phyloP scores from a whole-genome alignment of 1,140 invertebrate genomes.

The Whitmania pigra region DNA sequence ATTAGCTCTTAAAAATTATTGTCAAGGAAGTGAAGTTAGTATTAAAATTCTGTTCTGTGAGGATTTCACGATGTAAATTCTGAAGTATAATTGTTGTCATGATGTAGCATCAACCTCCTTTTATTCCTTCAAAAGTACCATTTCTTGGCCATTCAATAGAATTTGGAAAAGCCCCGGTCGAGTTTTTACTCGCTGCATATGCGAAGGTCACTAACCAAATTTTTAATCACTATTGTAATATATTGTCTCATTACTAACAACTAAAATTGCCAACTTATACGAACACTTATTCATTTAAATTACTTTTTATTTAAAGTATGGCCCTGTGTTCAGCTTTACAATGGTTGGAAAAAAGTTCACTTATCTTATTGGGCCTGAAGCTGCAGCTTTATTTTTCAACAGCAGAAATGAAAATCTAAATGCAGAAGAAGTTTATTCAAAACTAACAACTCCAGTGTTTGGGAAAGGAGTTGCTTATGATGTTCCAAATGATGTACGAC shows the following conservation, averaged over 20 bases:
- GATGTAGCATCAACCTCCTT: slow-evolving; percentile 29
- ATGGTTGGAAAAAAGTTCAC: slow-evolving; percentile 39
- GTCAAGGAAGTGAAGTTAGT: too few species aligned
- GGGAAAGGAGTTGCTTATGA: slow-evolving; percentile 37
- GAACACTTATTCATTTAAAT: neutral
- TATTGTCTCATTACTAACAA: neutral
- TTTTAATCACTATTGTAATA: neutral
- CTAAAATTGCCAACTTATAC: neutral
- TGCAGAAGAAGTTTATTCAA: slow-evolving; percentile 37
- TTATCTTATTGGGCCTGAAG: slow-evolving; percentile 33
- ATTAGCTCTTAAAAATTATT: too few species aligned
- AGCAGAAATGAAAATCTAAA: slow-evolving; percentile 37
- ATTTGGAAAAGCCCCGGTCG: slow-evolving; percentile 32
- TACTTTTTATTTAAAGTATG: slow-evolving; percentile 30
- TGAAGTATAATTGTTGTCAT: neutral
- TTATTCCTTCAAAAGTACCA: slow-evolving; percentile 33
- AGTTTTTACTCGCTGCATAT: slow-evolving; percentile 32
- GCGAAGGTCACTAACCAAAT: slow-evolving; percentile 29
- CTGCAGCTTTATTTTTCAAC: slow-evolving; percentile 33
- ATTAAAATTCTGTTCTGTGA: too few species aligned
- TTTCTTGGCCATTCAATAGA: slow-evolving; percentile 34
- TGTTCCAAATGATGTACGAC: slow-evolving; percentile 31
- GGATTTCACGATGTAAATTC: too few species aligned
- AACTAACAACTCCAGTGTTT: slow-evolving; percentile 35
- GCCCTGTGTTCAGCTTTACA: slow-evolving; percentile 36